Evolutionary conservation across 2,888 invertebrate genomes (phyloP).

Genomic region (Cheilosia variabilis): DNA sequence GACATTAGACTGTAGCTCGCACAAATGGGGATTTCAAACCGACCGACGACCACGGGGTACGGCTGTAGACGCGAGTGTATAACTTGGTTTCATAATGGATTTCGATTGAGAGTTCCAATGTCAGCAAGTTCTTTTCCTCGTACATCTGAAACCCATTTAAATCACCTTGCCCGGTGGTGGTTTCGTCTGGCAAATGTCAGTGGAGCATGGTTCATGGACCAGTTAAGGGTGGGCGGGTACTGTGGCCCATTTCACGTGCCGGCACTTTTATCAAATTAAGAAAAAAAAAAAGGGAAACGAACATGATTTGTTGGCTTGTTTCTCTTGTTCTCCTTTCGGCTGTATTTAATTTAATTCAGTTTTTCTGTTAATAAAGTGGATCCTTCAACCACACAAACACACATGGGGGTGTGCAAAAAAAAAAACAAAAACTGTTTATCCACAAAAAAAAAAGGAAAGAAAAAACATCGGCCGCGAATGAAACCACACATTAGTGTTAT

Average conservation of each 20-base stretch:
- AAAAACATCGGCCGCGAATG: constrained; percentile 44
- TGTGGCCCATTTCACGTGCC: constrained; percentile 64
- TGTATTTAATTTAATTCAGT: constrained; percentile 71
- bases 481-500: constrained; percentile 75
- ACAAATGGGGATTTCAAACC: constrained; percentile 18
- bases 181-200: constrained; percentile 35
- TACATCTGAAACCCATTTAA: constrained; percentile 53
- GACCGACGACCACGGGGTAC: neutral
- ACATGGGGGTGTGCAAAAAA: constrained; percentile 10
- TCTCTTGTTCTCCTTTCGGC: constrained; percentile 27
- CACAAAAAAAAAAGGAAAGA: neutral
- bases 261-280: constrained; percentile 67
- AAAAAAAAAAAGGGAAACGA: constrained; percentile 41
- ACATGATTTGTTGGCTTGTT: constrained; percentile 55
- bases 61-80: constrained; percentile 38
- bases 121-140: constrained; percentile 53
- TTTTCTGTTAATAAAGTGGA: constrained; percentile 70
- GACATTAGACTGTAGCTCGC: constrained; percentile 16
- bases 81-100: constrained; percentile 69
- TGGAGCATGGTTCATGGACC: constrained; percentile 67
- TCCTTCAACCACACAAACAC: constrained; percentile 11
- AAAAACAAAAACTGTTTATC: constrained; percentile 41
- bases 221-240: constrained; percentile 50
- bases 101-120: constrained; percentile 65
- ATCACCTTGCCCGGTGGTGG: constrained; percentile 55